Evolutionary conservation across 2,113 vertebrate genomes (phyloP), one percentile per base, ranked within the genome.

Genomic region (Brachionichthys hirsutus): DNA sequence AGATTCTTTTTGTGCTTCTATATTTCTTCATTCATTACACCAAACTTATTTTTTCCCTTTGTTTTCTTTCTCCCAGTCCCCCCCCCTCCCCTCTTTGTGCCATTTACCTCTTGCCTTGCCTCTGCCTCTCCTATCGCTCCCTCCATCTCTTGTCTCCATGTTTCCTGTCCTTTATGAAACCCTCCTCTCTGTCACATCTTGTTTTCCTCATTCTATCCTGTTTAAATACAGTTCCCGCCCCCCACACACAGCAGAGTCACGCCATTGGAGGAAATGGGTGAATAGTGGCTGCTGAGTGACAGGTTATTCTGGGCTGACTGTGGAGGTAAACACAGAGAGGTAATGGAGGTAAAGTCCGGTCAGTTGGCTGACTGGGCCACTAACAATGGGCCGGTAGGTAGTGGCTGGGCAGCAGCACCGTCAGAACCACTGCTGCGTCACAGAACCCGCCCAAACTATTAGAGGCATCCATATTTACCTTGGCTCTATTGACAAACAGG

Each of bases 181-280:
- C 64, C 81, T 73, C 74, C 71, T 84, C 61, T 72, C 77, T 67
- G 84, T 87, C 81, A 89, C 78, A 87, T 89, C 78, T 88, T 89
- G 87, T 89, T 89, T 88, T 88, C 75, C 84, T 77, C 48, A 40
- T 80, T 85, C 75, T 88, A 85, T 89, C 87, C 87, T 85, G 84
- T 89, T 88, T 89, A 52, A 84, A 66, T 69, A 18, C 55, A 83
- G 65, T 2, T 50, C 76, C 80, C 75, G 59, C 81, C 85, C 40
- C 73, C 69, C 40, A n/a, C 10, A 41, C 54, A 13, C 43, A 17
- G 56, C 53, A 15, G 59, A 83, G 83, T 89, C 88, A 89, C 86
- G 88, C 88, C 70, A 89, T 88, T 89, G 85, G 84, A 87, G 88
- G 88, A 89, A 89, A 70, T 55, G 76, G 67, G 55, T 55, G 80